Base-by-base conservation (phyloP, 2,113 vertebrate species). In the Paratilapia polleni region DNA sequence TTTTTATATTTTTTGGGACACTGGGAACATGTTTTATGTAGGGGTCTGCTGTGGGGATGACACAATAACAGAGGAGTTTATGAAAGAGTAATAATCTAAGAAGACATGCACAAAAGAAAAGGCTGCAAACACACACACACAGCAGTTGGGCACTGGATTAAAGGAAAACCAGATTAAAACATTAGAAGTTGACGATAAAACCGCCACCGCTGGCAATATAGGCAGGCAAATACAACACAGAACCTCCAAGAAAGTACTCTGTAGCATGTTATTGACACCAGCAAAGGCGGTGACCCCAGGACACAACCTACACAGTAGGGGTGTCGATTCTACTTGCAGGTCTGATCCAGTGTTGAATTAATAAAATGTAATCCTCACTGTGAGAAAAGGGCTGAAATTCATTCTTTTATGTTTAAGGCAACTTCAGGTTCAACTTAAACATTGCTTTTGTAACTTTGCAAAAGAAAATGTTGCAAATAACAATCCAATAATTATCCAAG, bases 171-270 rank as follows among this genome's bases (percentile, higher is more conserved):
- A 0, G 38, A 26, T 26, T 68, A 28, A 47, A 68, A 26, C 64
- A 26, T 24, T 68, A 43, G 11, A 22, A 47, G 3, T 17, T 47
- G 43, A 14, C 14, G 38, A 47, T 68, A 26, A 68, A 47, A 15
- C 41, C 47, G 0, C 38, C 0, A 47, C 0, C 22, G 6, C 22
- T 15, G 0, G 26, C 22, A 4, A 22, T 19, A 47, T 24, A 47
- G 22, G 19, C 52, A 3, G 8, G 20, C 17, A 52, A 52, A 52
- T 52, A 8, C 20, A 20, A 54, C 52, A 9, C 9, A 22, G 20
- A 8, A 56, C 54, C 54, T 56, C 20, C 54, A 22, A 56, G 20
- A 22, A 56, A 9, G 11, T 56, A n/a, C 19, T n/a, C 52, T n/a
- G n/a, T 56, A 56, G 3, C 52, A 56, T 11, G 54, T 56, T 56